Base-by-base conservation (phyloP, 2,888 invertebrate species). In the Lepidocyrtoides sp. region DNA sequence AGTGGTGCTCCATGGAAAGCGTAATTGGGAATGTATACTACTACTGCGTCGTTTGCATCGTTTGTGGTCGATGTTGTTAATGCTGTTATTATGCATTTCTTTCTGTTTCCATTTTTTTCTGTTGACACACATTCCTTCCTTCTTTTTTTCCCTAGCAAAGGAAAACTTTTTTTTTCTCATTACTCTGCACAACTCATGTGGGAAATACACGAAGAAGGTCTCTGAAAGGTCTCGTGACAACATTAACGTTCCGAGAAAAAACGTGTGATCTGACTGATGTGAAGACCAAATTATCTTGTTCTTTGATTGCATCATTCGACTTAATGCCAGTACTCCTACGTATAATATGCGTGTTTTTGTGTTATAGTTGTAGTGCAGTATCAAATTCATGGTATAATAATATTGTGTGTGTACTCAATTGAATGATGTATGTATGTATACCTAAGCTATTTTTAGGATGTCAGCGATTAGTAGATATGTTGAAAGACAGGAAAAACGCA, bases 271-370 rank as follows among this genome's bases (percentile, higher is more conserved):
- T 32, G 51, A 36, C 2, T n/a, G n/a, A n/a, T n/a, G 5, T 79
- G 79, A 79, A 20, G 36, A 57, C 41, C 57, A 54, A 60, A 63
- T 83, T 69, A 69, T 69, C 69, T 69, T 69, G 20, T 10, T 69
- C 41, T n/a, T 69, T 72, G 85, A 85, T 85, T 84, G 41, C 84
- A 57, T 69, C 84, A 84, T 12, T 85, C 66, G 41, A 26, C 48
- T 29, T 26, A 63, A n/a, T 17, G 17, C 20, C 8, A 57, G 17
- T 57, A 20, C 2, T 57, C 17, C 57, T 57, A n/a, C n/a, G n/a
- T n/a, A n/a, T n/a, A n/a, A n/a, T n/a, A n/a, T n/a, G n/a, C n/a
- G n/a, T n/a, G n/a, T n/a, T n/a, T n/a, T n/a, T n/a, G n/a, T n/a
- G n/a, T n/a, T n/a, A n/a, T n/a, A n/a, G n/a, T n/a, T n/a, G 17